A percentile compares a stretch with the other conserved stretches of the same genome.
Conservation (phyloP, 2,797 vertebrate species). For the Thalassophryne amazonica region DNA sequence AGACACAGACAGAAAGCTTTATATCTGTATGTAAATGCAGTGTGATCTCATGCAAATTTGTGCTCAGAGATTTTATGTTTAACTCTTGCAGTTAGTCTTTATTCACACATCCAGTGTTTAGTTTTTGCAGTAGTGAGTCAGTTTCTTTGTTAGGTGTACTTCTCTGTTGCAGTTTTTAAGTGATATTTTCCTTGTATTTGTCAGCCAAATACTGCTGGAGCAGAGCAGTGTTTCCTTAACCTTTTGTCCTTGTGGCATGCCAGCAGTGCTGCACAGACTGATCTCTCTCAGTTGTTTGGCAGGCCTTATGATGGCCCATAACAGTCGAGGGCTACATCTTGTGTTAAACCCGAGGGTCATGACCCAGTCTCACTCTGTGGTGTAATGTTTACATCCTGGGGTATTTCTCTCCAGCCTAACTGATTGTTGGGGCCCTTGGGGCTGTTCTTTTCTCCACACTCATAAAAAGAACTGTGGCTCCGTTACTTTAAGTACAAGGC, state of each 20-base stretch:
- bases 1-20: constrained; percentile 35
- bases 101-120: constrained; percentile 17
- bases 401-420: constrained; percentile 59
- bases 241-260: constrained; percentile 76
- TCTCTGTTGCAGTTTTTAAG: constrained; percentile 7
- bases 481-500: constrained; percentile 61
- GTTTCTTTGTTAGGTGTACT: background rate
- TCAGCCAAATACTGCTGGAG: constrained; percentile 13
- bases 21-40: constrained; percentile 52
- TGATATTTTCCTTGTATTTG: constrained; percentile 17
- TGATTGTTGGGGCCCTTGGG: constrained; percentile 61
- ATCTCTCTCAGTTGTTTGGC: constrained; percentile 66
- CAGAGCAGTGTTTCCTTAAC: constrained; percentile 54
- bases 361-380: constrained; percentile 60
- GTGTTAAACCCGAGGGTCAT: constrained; percentile 61
- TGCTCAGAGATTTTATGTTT: constrained; percentile 26
- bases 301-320: constrained; percentile 65
- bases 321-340: constrained; percentile 60
- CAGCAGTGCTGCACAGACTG: constrained; percentile 34
- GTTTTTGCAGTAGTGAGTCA: constrained; percentile 10
- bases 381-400: constrained; percentile 72
- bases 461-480: constrained; percentile 57
- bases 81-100: constrained; percentile 23
- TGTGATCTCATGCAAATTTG: constrained; percentile 45
- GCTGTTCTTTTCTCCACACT: constrained; percentile 44